Conservation (phyloP, 2,888 invertebrate genomes). For the Sycophila texana region DNA sequence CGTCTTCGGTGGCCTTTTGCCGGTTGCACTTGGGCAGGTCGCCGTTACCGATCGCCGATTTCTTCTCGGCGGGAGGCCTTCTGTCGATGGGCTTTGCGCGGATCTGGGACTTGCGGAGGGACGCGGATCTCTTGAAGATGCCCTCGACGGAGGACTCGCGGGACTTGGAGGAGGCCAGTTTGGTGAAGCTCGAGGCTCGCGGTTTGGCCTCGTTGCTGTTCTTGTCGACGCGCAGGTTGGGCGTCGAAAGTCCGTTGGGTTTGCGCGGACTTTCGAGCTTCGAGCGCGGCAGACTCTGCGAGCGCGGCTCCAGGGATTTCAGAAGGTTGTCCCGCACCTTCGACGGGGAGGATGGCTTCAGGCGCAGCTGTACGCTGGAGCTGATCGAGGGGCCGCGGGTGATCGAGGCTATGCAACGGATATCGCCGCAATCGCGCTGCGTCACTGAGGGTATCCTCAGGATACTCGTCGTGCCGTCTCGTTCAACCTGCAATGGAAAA, state of each 20-base stretch:
- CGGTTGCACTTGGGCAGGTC: not conserved
- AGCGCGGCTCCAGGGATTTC: constrained; percentile 15
- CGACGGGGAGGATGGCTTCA: constrained; percentile 56
- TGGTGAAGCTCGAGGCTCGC: constrained; percentile 45
- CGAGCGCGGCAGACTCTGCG: constrained; percentile 25
- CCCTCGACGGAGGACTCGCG: constrained; percentile 29
- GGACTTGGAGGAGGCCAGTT: not conserved
- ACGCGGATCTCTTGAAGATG: not conserved
- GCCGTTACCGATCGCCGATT: not conserved
- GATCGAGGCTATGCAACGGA: constrained; percentile 73
- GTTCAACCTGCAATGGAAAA: constrained; percentile 74
- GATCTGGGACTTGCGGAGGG: not conserved
- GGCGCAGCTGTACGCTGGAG: constrained; percentile 68
- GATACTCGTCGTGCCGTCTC: constrained; percentile 77
- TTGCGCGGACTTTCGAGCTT: constrained; percentile 24
- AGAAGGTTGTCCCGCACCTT: constrained; percentile 18
- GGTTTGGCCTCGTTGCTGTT: constrained; percentile 1
- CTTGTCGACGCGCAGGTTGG: constrained; percentile 35
- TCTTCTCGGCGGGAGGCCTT: not conserved
- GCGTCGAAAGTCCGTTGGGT: constrained; percentile 39
- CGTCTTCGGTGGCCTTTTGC: not conserved
- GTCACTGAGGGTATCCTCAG: constrained; percentile 79
- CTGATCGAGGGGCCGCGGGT: constrained; percentile 68
- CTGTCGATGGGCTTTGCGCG: not conserved
- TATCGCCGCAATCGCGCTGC: constrained; percentile 77